Percentiles rank a stretch among this genome's conserved stretches.
phyloP scores from a whole-genome alignment of 2,113 vertebrate genomes.

The Vireo altiloquus region DNA sequence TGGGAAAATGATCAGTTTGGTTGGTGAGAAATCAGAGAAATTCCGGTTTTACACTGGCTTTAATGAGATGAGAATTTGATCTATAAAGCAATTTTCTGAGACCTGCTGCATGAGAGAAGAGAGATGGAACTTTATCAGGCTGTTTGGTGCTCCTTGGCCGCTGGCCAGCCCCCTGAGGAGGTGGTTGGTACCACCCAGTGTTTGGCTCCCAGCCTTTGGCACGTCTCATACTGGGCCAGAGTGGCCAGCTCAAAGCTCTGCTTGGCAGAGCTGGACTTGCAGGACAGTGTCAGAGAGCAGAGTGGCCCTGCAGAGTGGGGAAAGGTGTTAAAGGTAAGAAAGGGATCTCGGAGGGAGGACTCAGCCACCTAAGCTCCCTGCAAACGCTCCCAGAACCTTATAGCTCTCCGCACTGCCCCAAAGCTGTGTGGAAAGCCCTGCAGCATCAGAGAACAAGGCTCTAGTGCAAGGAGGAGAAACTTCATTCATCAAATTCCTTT shows the following conservation, averaged over 20 bases:
- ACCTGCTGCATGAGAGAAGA: neutral
- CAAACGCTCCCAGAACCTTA: neutral
- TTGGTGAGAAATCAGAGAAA: neutral
- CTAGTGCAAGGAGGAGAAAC: neutral
- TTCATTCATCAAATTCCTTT: neutral
- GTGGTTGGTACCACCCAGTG: neutral
- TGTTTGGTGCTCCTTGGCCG: neutral
- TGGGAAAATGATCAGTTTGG: neutral
- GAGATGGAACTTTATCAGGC: neutral
- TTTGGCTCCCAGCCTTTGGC: neutral
- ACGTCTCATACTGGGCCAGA: fast-evolving
- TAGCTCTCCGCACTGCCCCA: neutral
- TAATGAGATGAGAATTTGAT: neutral
- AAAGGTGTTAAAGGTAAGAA: neutral
- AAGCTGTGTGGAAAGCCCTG: neutral
- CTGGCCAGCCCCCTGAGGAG: neutral
- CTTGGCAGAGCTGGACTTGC: neutral
- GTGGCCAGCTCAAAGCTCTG: neutral
- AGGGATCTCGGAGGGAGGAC: neutral
- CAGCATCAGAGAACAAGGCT: neutral
- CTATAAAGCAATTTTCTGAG: neutral
- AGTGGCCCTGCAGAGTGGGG: neutral
- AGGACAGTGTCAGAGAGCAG: neutral
- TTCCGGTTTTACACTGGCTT: neutral
- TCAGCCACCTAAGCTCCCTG: neutral